These are phyloP conservation scores for Enteromius mattozi DNA, from an alignment of 2,797 vertebrate species.

Conservation along the genomic window DNA sequence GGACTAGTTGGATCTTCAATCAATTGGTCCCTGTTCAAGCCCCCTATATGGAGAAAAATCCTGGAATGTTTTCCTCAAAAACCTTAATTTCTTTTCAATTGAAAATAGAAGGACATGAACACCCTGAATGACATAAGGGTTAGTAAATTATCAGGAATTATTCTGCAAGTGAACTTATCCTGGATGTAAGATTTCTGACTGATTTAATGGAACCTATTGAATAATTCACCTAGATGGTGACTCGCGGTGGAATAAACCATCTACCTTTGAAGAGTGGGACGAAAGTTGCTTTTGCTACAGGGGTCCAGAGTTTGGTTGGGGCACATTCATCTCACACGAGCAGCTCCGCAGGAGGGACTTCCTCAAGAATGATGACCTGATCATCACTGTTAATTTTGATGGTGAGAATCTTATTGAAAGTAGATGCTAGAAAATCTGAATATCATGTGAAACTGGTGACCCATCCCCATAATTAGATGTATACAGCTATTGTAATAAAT, in stretches of 20 bases:
- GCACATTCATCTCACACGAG: conserved; percentile 80
- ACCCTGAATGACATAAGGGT: no score
- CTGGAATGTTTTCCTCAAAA: no score
- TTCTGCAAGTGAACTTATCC: background rate
- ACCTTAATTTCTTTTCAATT: no score
- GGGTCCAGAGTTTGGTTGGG: conserved; percentile 74
- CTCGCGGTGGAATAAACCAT: conserved; percentile 81
- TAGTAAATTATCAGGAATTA: background rate
- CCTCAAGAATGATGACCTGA: conserved; percentile 87
- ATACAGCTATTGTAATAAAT: background rate
- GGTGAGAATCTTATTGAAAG: conserved; percentile 73
- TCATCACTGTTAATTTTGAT: conserved; percentile 84
- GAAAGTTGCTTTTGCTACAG: conserved; percentile 73
- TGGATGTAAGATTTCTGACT: background rate
- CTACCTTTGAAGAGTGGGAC: conserved; percentile 71
- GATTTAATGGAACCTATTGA: background rate
- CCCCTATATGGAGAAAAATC: no score
- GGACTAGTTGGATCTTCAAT: no score
- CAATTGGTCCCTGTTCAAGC: no score
- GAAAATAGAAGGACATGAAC: no score
- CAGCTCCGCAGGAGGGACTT: conserved; percentile 80
- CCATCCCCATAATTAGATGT: background rate
- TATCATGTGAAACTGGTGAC: background rate
- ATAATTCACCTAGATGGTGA: conserved; percentile 65
- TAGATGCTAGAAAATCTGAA: background rate